A percentile compares a stretch with the other conserved stretches of the same genome.
Conservation (phyloP, 2,888 invertebrate genomes). For the Colletes collaris region DNA sequence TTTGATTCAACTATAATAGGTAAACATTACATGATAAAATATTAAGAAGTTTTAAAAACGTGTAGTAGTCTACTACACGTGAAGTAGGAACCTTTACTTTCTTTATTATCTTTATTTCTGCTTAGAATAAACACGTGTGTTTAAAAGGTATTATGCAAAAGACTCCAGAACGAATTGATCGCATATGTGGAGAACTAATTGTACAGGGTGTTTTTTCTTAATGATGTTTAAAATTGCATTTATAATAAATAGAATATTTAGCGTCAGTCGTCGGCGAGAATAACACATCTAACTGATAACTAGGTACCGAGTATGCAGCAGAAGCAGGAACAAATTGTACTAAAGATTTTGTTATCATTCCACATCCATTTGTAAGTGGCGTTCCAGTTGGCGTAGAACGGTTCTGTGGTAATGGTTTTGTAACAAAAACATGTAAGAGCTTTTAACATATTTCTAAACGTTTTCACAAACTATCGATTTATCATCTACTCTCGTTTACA, state of each 20-base stretch:
- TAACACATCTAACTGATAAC: slow-evolving; percentile 3
- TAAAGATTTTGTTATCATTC: slow-evolving; percentile 90
- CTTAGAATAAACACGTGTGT: no score
- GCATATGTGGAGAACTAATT: no score
- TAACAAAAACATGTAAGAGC: slow-evolving; percentile 86
- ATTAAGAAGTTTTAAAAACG: no score
- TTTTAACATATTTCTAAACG: slow-evolving; percentile 56
- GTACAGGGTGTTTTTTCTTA: no score
- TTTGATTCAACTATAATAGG: slow-evolving; percentile 84
- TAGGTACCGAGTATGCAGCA: slow-evolving; percentile 84
- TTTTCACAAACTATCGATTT: not conserved
- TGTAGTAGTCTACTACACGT: no score
- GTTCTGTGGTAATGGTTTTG: slow-evolving; percentile 90
- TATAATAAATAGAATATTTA: not conserved
- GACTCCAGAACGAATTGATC: no score
- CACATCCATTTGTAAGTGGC: slow-evolving; percentile 85
- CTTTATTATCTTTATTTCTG: no score
- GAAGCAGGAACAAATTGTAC: slow-evolving; percentile 86
- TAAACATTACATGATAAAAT: slow-evolving; percentile 9
- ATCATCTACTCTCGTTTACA: not conserved
- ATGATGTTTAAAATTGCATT: no score
- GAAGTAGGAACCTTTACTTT: no score
- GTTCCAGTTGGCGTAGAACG: slow-evolving; percentile 85
- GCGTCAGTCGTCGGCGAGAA: not conserved
- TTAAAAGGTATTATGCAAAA: no score